phyloP scores from a whole-genome alignment of 2,797 vertebrate genomes.

The Huso huso region DNA sequence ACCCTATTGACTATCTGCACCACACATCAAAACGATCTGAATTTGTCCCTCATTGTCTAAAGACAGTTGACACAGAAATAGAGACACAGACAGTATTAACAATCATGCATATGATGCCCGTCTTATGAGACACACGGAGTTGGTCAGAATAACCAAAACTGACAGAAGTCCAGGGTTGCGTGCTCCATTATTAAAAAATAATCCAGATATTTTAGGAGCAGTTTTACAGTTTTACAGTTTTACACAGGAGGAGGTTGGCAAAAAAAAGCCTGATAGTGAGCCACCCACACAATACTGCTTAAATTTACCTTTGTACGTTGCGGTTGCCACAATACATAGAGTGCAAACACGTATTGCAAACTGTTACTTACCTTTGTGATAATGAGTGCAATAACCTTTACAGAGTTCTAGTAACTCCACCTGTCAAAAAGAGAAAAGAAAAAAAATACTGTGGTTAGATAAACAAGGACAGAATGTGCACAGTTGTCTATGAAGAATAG shows the following conservation, averaged over 20 bases:
- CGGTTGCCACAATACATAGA: slow-evolving; percentile 24
- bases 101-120: too few relatives aligned
- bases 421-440: slow-evolving; percentile 5
- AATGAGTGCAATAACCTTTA: slow-evolving; percentile 15
- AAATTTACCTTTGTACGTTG: slow-evolving; percentile 27
- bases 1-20: too few relatives aligned
- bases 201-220: too few relatives aligned
- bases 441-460: slow-evolving; percentile 1
- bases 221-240: neutral
- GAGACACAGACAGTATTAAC: too few relatives aligned
- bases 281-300: slow-evolving; percentile 35
- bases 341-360: slow-evolving; percentile 1
- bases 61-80: too few relatives aligned
- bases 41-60: too few relatives aligned
- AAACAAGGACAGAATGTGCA: slow-evolving; percentile 10
- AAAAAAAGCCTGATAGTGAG: slow-evolving; percentile 35
- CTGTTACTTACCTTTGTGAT: neutral
- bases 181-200: too few relatives aligned
- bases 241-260: neutral
- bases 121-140: too few relatives aligned
- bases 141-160: too few relatives aligned
- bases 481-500: neutral
- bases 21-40: too few relatives aligned
- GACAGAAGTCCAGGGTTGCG: too few relatives aligned
- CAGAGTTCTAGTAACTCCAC: slow-evolving; percentile 14